Evolutionary conservation across 2,113 vertebrate species (phyloP), one percentile per base, ranked within the genome.

Genomic region (Charina bottae): DNA sequence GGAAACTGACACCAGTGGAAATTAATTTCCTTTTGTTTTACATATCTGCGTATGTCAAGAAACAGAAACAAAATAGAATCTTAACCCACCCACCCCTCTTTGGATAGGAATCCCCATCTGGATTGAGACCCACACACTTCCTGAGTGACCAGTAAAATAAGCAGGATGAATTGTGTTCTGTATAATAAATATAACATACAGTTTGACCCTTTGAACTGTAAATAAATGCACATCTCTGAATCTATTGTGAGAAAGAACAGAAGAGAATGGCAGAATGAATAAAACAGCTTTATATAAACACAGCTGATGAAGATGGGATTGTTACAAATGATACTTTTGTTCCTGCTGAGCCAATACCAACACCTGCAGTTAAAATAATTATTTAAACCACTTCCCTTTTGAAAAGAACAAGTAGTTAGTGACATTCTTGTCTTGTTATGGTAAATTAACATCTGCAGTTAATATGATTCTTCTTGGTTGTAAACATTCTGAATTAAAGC

Each of bases 331-430:
- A 88, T 92, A 91, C 90, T 97, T 97, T 94, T 92, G 89, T 96
- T 97, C 95, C 93, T 96, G 93, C 94, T 95, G 93, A 96, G 94
- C 78, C 92, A 94, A 94, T 95, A 96, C 84, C 83, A 97, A 92
- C 93, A 96, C 85, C 92, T 96, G 95, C 90, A 95, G 93, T 96
- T 96, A 96, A 97, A 97, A 97, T 95, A 96, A 95, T 96, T 96
- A 96, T 95, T 96, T 95, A 93, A 94, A 96, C 94, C 93, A 86
- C 95, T 96, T 93, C 95, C 94, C 93, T 94, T 96, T 96, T 94
- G 60, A 93, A 96, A 96, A 96, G 91, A 95, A 96, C 92, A 56
- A 95, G 90, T 89, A 95, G 92, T 94, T 96, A 93, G 93, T 93
- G 94, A 90, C 90, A 96, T 92, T 96, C 90, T 89, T 92, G 64